Evolutionary conservation across 2,888 invertebrate species (phyloP).

Genomic region (Paralinhomoeus sp.): DNA sequence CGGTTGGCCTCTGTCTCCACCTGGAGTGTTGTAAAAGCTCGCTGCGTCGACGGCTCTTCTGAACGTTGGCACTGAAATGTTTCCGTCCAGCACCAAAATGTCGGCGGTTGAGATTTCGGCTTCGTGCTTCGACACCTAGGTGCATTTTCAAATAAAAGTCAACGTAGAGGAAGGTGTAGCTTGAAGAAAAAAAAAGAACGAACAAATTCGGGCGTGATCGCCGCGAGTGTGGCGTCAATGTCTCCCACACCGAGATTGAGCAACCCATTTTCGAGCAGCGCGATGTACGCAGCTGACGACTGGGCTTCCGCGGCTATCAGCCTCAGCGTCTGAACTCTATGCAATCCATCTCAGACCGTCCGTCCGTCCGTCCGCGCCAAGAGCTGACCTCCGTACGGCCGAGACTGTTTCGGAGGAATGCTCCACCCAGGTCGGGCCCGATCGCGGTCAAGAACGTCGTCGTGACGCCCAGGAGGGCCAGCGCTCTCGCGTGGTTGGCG

Average conservation of each 20-base stretch:
- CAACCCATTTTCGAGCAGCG: constrained; percentile 13
- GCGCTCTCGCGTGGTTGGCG: constrained; percentile 65
- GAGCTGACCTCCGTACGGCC: constrained; percentile 6
- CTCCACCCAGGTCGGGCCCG: constrained; percentile 41
- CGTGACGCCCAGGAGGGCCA: constrained; percentile 47
- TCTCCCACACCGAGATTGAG: constrained; percentile 12
- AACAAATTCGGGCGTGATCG: constrained; percentile 11
- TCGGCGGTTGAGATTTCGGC: constrained; percentile 41
- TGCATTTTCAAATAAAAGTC: not conserved
- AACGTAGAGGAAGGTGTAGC: not conserved
- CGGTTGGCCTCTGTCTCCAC: too few species aligned
- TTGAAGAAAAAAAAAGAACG: not conserved
- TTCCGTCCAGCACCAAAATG: constrained; percentile 60
- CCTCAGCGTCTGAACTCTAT: not conserved
- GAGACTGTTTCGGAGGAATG: constrained; percentile 8
- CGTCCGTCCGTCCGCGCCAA: too few species aligned
- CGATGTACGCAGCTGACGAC: constrained; percentile 12
- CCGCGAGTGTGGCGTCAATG: constrained; percentile 9
- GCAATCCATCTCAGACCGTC: too few species aligned
- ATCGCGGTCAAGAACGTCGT: constrained; percentile 47
- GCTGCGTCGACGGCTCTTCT: constrained; percentile 8
- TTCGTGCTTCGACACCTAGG: constrained; percentile 28
- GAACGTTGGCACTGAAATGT: constrained; percentile 46
- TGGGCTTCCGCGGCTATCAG: not conserved
- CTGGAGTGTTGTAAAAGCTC: not conserved